Percentiles rank a stretch among this genome's conserved stretches.
phyloP scores from a whole-genome alignment of 2,888 invertebrate species.

The Drosophila pegasa region DNA sequence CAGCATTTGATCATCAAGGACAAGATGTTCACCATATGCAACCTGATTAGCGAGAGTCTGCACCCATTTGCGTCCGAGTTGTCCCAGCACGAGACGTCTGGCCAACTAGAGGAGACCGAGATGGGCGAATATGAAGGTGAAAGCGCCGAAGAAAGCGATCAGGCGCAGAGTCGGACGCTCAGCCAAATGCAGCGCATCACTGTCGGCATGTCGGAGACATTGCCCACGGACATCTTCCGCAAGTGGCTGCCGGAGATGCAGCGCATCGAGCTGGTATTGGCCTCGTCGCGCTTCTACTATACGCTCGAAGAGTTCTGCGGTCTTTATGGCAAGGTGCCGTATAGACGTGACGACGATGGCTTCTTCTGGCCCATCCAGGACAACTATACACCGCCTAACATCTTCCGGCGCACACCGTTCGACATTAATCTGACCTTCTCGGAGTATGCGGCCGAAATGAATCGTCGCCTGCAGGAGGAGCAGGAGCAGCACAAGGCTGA shows the following conservation, averaged over 20 bases:
- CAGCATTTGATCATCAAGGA: slow-evolving; percentile 76
- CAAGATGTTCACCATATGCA: slow-evolving; percentile 60
- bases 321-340: slow-evolving; percentile 60
- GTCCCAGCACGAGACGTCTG: neutral
- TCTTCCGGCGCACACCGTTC: slow-evolving; percentile 74
- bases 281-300: slow-evolving; percentile 71
- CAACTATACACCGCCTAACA: slow-evolving; percentile 72
- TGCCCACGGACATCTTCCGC: slow-evolving; percentile 55
- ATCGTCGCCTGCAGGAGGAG: slow-evolving; percentile 33
- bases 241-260: slow-evolving; percentile 76
- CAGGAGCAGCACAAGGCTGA: slow-evolving; percentile 21
- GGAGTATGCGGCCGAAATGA: slow-evolving; percentile 66
- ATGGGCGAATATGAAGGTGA: neutral
- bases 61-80: neutral
- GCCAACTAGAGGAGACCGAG: neutral
- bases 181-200: neutral
- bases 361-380: slow-evolving; percentile 78
- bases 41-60: slow-evolving; percentile 26
- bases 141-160: neutral
- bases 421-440: slow-evolving; percentile 82
- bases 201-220: neutral
- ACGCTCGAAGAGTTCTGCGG: slow-evolving; percentile 57
- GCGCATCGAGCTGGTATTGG: slow-evolving; percentile 78
- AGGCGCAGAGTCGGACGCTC: neutral
- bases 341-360: slow-evolving; percentile 68